Evolutionary conservation across 2,113 vertebrate genomes (phyloP).

Genomic region (Anolis sagrei): DNA sequence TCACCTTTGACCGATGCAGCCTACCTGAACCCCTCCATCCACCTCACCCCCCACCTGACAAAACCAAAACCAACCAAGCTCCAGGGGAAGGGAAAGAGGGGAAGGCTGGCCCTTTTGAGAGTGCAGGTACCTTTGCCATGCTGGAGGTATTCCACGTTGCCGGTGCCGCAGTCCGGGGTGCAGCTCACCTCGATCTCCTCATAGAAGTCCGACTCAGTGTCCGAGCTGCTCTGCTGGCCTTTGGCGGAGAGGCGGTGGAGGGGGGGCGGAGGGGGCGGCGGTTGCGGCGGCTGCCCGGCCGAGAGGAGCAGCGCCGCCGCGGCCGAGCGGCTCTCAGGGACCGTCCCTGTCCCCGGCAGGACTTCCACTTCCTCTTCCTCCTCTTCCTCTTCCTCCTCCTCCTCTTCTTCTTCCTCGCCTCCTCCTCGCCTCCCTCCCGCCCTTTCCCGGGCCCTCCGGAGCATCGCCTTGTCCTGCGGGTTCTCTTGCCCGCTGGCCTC

Average conservation of each 20-base stretch:
- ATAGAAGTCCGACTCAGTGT: constrained; percentile 98
- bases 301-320: constrained; percentile 75
- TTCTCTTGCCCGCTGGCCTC: constrained; percentile 83
- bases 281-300: constrained; percentile 67
- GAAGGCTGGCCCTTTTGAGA: neutral
- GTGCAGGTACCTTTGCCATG: constrained; percentile 75
- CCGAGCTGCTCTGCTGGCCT: constrained; percentile 92
- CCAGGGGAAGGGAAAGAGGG: too few species aligned
- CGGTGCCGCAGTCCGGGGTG: constrained; percentile 89
- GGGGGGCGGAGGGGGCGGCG: constrained; percentile 55
- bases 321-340: constrained; percentile 78
- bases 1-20: too few species aligned
- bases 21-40: too few species aligned
- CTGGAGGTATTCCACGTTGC: constrained; percentile 92
- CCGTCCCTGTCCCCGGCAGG: constrained; percentile 78
- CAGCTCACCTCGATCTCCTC: constrained; percentile 99
- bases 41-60: too few species aligned
- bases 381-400: constrained; percentile 67
- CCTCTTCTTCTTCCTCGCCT: constrained; percentile 27
- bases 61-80: too few species aligned
- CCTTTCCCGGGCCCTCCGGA: constrained; percentile 81
- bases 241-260: constrained; percentile 79
- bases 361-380: constrained; percentile 78
- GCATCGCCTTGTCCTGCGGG: constrained; percentile 80
- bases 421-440: constrained; percentile 66